These are phyloP conservation scores for Pteropus alecto DNA, from an alignment of 2,113 vertebrate species.

Conservation along the genomic window DNA sequence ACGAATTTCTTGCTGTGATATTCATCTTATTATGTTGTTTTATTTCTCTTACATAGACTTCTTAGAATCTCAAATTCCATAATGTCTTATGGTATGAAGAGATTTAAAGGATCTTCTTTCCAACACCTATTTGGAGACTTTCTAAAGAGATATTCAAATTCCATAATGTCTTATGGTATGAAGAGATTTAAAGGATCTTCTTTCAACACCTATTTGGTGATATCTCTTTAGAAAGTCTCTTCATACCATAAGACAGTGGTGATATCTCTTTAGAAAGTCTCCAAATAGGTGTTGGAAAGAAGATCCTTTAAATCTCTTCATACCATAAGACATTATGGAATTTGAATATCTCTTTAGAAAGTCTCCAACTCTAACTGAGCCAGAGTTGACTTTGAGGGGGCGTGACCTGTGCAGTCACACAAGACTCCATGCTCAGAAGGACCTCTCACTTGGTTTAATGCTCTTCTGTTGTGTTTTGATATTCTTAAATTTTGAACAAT, in stretches of 20 bases:
- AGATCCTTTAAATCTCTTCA: too few species aligned
- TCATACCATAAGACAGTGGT: too few species aligned
- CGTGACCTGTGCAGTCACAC: rapidly evolving
- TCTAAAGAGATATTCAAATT: too few species aligned
- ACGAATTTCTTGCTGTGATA: not conserved
- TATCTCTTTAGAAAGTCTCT: not conserved
- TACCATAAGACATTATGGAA: too few species aligned
- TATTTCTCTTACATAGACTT: not conserved
- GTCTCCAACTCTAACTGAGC: not conserved
- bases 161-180: not conserved
- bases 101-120: not conserved
- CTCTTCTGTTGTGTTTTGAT: not conserved
- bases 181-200: not conserved
- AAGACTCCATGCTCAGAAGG: not conserved
- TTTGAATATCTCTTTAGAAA: not conserved
- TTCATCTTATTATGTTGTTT: not conserved
- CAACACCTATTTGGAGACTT: not conserved
- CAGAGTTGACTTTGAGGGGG: too few species aligned
- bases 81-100: not conserved
- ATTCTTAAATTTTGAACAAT: not conserved
- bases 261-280: not conserved
- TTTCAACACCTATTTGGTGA: not conserved
- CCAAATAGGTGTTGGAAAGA: too few species aligned
- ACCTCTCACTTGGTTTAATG: not conserved
- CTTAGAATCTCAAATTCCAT: not conserved